Percentiles rank a stretch among this genome's conserved stretches.
phyloP scores from a whole-genome alignment of 1,140 invertebrate genomes.

The Anthonomus grandis region DNA sequence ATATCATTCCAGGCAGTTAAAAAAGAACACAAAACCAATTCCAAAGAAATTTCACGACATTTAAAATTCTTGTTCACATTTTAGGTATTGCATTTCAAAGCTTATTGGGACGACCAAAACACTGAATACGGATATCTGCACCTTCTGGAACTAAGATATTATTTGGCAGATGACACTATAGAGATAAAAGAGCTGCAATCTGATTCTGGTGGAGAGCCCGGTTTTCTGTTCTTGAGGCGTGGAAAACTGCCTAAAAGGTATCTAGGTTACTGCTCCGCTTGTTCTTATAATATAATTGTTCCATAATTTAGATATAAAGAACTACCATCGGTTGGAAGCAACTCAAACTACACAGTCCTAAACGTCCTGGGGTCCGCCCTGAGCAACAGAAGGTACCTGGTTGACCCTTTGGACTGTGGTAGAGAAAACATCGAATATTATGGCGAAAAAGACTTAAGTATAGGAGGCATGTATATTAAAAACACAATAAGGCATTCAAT shows the following conservation, averaged over 20 bases:
- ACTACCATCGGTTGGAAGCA: conserved; percentile 59
- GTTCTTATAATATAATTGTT: background rate
- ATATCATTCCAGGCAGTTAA: background rate
- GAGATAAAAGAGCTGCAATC: conserved; percentile 77
- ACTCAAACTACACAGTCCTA: conserved; percentile 57
- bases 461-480: conserved; percentile 62
- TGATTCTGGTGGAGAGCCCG: conserved; percentile 64
- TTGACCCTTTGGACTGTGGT: conserved; percentile 57
- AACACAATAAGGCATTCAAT: background rate
- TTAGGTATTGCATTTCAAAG: conserved; percentile 73
- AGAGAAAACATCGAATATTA: conserved; percentile 58
- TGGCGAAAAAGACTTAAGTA: conserved; percentile 69
- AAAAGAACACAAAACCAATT: background rate
- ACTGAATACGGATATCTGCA: conserved; percentile 71
- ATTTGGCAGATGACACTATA: conserved; percentile 83
- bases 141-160: conserved; percentile 75
- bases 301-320: conserved; percentile 33
- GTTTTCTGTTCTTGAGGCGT: conserved; percentile 69
- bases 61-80: background rate
- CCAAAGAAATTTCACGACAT: background rate
- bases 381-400: conserved; percentile 56
- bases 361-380: conserved; percentile 62
- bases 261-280: background rate
- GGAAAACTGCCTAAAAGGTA: conserved; percentile 74
- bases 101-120: conserved; percentile 84